Evolutionary conservation across 2,113 vertebrate genomes (phyloP).

Genomic region (Albula goreensis): DNA sequence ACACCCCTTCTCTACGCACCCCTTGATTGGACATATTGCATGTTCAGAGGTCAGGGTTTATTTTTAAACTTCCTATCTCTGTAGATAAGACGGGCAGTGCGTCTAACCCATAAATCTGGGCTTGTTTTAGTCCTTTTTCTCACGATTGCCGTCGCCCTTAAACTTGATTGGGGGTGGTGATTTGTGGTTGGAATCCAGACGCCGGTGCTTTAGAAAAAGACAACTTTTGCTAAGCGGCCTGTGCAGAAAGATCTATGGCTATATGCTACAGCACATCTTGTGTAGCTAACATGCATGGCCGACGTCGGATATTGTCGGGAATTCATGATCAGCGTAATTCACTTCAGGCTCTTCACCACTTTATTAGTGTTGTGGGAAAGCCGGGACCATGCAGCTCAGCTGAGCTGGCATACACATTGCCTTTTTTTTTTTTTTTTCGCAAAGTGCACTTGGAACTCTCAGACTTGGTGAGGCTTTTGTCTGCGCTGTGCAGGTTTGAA

Average conservation of each 20-base stretch:
- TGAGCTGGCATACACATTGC: slow-evolving; percentile 3
- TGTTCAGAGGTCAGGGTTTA: not conserved
- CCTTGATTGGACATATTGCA: not conserved
- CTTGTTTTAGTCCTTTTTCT: not conserved
- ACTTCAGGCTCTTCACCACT: not conserved
- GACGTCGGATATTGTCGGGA: not conserved
- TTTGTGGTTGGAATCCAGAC: not conserved
- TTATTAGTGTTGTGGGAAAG: not conserved
- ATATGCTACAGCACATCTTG: not conserved
- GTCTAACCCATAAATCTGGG: not conserved
- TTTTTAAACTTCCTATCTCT: slow-evolving; percentile 24
- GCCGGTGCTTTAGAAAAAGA: not conserved
- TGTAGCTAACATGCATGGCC: not conserved
- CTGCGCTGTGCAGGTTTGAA: slow-evolving; percentile 42
- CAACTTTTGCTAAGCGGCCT: not conserved
- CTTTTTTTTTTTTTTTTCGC: not conserved
- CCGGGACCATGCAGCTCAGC: not conserved
- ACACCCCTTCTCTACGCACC: not conserved
- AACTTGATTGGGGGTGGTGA: not conserved
- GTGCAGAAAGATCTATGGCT: not conserved
- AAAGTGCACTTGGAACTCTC: not conserved
- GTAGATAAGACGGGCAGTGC: not conserved
- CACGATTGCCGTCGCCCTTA: not conserved
- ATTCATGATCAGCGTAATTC: not conserved
- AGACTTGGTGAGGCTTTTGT: slow-evolving; percentile 39